Evolutionary conservation across 2,797 vertebrate genomes (phyloP).

Genomic region (Phylloscopus collybita): DNA sequence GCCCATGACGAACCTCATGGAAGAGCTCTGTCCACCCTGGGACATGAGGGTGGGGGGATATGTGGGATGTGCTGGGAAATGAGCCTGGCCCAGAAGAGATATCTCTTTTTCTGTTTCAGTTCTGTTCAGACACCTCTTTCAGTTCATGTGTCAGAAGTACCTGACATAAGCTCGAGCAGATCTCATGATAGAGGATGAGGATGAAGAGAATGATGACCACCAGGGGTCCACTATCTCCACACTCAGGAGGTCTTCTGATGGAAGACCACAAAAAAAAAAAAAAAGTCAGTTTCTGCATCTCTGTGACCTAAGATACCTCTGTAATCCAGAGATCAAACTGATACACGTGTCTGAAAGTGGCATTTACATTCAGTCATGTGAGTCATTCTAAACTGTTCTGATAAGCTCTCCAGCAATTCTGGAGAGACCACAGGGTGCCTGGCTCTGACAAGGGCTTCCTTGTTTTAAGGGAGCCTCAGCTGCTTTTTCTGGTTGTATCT

Average conservation of each 20-base stretch:
- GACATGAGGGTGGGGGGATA: not conserved
- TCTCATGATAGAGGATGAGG: not conserved
- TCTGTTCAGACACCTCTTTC: not conserved
- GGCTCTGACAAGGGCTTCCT: not conserved
- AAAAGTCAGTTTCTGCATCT: not conserved
- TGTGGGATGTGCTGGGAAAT: not conserved
- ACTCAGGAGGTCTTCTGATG: not conserved
- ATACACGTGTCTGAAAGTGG: not conserved
- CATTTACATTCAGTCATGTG: not conserved
- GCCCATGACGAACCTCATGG: not conserved
- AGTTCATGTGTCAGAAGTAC: not conserved
- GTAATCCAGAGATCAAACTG: not conserved
- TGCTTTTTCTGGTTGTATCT: not conserved
- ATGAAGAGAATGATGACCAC: not conserved
- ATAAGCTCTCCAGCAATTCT: not conserved
- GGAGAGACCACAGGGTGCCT: not conserved
- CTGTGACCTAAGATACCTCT: not conserved
- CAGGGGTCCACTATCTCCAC: not conserved
- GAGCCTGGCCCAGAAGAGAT: not conserved
- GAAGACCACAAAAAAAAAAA: not conserved
- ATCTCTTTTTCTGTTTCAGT: not conserved
- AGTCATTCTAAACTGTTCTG: not conserved
- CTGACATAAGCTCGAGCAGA: not conserved
- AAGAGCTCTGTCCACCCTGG: not conserved
- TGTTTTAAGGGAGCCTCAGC: not conserved